These are phyloP conservation scores for Tiliqua scincoides DNA, from an alignment of 2,113 vertebrate genomes.

Conservation along the genomic window DNA sequence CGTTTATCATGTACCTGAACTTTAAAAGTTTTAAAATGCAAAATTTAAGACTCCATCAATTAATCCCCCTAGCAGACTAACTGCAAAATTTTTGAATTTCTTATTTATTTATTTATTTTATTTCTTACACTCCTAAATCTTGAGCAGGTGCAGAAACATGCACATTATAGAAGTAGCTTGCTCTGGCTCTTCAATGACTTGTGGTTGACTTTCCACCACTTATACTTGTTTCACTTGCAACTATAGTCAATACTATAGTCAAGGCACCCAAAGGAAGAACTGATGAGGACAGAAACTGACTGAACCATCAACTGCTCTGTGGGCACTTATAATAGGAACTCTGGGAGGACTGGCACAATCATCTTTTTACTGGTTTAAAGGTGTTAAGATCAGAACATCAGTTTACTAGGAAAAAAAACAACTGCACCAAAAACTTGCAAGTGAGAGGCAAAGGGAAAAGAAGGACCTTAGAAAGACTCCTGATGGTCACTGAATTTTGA, in stretches of 20 bases:
- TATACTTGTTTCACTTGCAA: background rate
- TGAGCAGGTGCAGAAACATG: background rate
- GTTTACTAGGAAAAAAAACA: constrained; percentile 20
- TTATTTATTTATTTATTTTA: no score
- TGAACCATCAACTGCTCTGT: background rate
- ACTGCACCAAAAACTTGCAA: background rate
- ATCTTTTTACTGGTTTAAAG: constrained; percentile 4
- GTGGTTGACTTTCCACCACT: no score
- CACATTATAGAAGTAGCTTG: background rate
- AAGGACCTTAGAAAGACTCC: constrained; percentile 36
- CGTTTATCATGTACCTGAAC: background rate
- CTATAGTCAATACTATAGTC: background rate
- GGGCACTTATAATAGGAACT: background rate
- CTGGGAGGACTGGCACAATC: background rate
- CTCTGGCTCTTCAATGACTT: no score
- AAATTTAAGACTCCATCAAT: background rate
- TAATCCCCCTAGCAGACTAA: background rate
- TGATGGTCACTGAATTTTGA: constrained; percentile 11
- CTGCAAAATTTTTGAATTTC: background rate
- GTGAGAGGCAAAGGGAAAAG: background rate
- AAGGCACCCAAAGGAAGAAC: background rate
- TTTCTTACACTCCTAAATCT: background rate
- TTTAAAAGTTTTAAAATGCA: background rate
- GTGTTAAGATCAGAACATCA: constrained; percentile 26
- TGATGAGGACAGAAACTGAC: background rate